Base-by-base conservation (phyloP, 1,140 invertebrate species). In the Leptinotarsa defecta region DNA sequence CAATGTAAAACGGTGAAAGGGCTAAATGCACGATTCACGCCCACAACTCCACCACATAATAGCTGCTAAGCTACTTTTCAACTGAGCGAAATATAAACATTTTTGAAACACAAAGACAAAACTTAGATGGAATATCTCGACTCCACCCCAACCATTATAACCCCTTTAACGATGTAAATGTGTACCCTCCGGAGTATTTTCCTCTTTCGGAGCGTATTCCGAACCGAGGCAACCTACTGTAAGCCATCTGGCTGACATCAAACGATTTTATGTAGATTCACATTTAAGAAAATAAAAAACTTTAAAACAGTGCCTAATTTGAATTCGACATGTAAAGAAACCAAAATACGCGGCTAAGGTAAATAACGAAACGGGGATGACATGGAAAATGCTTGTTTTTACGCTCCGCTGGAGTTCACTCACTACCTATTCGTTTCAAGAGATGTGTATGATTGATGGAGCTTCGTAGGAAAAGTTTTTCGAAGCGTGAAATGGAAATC, bases 31-130 rank as follows among this genome's bases (percentile, higher is more conserved):
- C 13, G 27, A 27, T 73, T 34, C 13, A 73, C 71, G 71, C 71
- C 71, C 71, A 64, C 71, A 73, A 48, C 62, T 67, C 63, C 4
- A 57, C 63, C 61, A 48, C 71, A 73, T 61, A 73, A 73, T 73
- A 73, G 71, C 34, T 20, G 15, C 48, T 73, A 73, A 73, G 71
- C 62, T 67, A 73, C 71, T 73, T 73, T 73, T 48, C 15, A 64
- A 24, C 71, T 65, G 22, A 65, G 78, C 77, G 76, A 74, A 81
- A 79, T 78, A 83, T 81, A 83, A 83, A 83, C 80, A 81, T 83
- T 83, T 83, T 81, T 81, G 74, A 78, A 79, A 78, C 75, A 81
- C 81, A 83, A 83, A 83, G 81, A 83, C 81, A 83, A 83, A 83
- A 83, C 81, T 83, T 81, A 79, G 80, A 81, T 83, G 79, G 78